Conservation (phyloP, 2,888 invertebrate species). For the Parnassius glacialis region DNA sequence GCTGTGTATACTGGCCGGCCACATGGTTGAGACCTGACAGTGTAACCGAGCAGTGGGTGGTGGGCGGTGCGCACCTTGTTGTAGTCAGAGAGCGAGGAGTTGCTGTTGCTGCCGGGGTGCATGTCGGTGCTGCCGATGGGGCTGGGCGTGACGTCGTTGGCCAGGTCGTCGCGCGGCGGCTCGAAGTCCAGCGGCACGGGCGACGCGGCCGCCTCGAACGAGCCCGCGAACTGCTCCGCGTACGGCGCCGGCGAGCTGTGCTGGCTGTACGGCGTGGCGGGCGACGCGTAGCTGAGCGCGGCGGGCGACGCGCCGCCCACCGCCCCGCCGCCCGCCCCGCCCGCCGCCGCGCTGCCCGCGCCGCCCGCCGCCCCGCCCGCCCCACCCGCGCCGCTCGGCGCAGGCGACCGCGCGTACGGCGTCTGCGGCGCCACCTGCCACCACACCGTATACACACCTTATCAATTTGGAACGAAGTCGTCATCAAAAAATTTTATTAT, state of each 20-base stretch:
- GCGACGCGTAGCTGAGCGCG: slow-evolving; percentile 62
- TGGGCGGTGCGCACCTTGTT: slow-evolving; percentile 48
- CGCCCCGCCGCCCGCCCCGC: slow-evolving; percentile 38
- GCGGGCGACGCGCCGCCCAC: slow-evolving; percentile 64
- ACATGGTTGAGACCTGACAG: no score
- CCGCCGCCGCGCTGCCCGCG: slow-evolving; percentile 30
- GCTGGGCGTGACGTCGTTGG: slow-evolving; percentile 29
- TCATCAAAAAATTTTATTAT: no score
- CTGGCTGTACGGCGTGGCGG: slow-evolving; percentile 70
- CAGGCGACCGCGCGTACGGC: slow-evolving; percentile 58
- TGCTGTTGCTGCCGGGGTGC: slow-evolving; percentile 52
- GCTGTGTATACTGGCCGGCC: no score
- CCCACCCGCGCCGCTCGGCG: slow-evolving; percentile 34
- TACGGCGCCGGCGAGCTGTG: slow-evolving; percentile 68
- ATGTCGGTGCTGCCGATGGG: slow-evolving; percentile 51
- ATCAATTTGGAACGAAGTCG: no score
- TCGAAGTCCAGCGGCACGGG: slow-evolving; percentile 87
- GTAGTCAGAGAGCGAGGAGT: slow-evolving; percentile 62
- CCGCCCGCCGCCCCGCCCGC: slow-evolving; percentile 35
- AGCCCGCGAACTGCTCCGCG: slow-evolving; percentile 34
- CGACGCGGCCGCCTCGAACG: slow-evolving; percentile 83
- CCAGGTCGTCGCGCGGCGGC: slow-evolving; percentile 68
- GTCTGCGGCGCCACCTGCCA: slow-evolving; percentile 38
- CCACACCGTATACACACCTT: no score
- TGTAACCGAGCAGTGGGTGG: not conserved